Conservation (phyloP, 2,888 invertebrate genomes). For the Acanthosepion lycidas region DNA sequence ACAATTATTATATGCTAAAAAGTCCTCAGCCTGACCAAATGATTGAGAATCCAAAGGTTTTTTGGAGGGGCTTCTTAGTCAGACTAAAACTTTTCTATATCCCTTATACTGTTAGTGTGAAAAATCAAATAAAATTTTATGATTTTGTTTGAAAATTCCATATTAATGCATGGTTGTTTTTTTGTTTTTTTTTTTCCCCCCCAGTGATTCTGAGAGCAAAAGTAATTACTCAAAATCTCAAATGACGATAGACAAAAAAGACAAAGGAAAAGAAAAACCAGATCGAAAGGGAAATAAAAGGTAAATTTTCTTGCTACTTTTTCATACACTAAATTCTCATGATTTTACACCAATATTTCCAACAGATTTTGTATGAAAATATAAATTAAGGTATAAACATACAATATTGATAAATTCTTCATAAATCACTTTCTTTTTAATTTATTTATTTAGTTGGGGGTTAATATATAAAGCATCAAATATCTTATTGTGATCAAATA, state of each 20-base stretch:
- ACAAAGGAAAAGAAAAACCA: slow-evolving; percentile 23
- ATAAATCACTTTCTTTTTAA: not conserved
- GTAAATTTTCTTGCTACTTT: not conserved
- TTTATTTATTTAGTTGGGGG: not conserved
- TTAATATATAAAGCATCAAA: not conserved
- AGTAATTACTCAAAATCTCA: not conserved
- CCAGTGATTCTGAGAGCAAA: slow-evolving; percentile 37
- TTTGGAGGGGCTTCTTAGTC: too few relatives aligned
- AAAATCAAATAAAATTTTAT: too few relatives aligned
- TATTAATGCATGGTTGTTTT: not conserved
- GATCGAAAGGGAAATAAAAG: slow-evolving; percentile 43
- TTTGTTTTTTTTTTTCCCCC: not conserved
- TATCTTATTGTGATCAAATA: too few relatives aligned
- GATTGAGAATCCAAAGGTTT: too few relatives aligned
- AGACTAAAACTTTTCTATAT: too few relatives aligned
- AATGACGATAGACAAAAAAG: slow-evolving; percentile 33
- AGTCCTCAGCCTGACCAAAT: too few relatives aligned
- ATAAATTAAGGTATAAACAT: not conserved
- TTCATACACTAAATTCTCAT: not conserved
- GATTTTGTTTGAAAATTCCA: not conserved
- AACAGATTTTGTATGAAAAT: not conserved
- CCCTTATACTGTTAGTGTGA: too few relatives aligned
- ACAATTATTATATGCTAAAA: too few relatives aligned
- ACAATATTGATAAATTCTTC: not conserved
- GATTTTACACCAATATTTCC: not conserved